These are phyloP conservation scores for Sylvilagus floridanus DNA, from an alignment of 2,797 vertebrate genomes.

Conservation along the genomic window DNA sequence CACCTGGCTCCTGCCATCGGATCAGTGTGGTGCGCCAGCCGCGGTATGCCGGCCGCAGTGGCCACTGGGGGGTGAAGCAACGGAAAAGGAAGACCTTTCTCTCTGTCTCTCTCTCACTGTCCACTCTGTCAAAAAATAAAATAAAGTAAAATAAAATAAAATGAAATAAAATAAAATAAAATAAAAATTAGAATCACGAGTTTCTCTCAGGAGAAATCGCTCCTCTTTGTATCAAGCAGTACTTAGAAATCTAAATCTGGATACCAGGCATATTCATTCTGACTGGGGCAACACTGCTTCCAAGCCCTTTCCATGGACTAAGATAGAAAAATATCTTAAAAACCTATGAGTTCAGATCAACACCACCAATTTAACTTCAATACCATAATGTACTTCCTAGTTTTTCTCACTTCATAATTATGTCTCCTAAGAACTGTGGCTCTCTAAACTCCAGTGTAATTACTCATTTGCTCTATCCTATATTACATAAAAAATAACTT, in stretches of 20 bases:
- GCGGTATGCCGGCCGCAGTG: too few relatives aligned
- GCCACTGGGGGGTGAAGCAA: too few relatives aligned
- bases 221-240: slow-evolving; percentile 1
- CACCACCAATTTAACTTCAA: neutral
- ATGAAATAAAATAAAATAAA: too few relatives aligned
- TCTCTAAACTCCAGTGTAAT: slow-evolving; percentile 4
- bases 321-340: neutral
- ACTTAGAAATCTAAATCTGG: slow-evolving; percentile 36
- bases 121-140: too few relatives aligned
- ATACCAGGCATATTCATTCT: neutral
- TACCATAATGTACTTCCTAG: neutral
- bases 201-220: neutral
- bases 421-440: slow-evolving; percentile 2
- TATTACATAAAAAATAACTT: neutral
- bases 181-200: neutral
- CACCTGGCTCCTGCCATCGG: too few relatives aligned
- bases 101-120: too few relatives aligned
- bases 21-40: too few relatives aligned
- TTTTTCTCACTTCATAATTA: neutral
- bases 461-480: neutral
- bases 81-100: too few relatives aligned
- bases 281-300: neutral
- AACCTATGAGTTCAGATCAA: neutral
- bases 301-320: neutral
- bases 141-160: too few relatives aligned